phyloP scores from a whole-genome alignment of 2,797 vertebrate species.

The Myotis daubentonii region DNA sequence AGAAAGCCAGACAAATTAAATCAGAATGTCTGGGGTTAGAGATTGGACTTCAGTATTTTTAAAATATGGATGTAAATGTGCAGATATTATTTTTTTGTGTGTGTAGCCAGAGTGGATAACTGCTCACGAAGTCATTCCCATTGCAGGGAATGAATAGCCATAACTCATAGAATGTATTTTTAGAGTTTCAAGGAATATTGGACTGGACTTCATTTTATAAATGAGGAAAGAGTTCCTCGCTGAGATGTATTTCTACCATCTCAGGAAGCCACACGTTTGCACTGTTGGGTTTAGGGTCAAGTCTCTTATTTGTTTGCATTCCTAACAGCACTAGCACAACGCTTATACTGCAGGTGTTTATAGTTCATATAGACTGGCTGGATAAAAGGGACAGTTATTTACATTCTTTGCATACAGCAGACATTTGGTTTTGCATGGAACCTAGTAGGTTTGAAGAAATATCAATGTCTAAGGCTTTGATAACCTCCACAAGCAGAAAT shows the following conservation, averaged over 20 bases:
- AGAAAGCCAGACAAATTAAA: neutral
- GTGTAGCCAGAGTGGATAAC: neutral
- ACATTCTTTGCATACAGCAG: neutral
- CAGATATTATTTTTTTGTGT: neutral
- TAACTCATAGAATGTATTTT: neutral
- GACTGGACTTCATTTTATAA: neutral
- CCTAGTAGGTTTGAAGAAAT: slow-evolving; percentile 13
- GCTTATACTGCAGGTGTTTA: neutral
- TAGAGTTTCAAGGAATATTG: neutral
- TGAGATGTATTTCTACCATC: neutral
- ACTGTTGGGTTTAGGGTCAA: neutral
- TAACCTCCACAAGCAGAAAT: slow-evolving; percentile 95
- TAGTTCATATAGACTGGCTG: neutral
- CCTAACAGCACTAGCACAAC: neutral
- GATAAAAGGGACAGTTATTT: slow-evolving; percentile 42
- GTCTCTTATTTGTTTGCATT: neutral
- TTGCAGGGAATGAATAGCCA: neutral
- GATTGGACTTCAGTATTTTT: neutral
- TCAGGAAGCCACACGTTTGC: neutral
- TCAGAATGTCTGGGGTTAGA: neutral
- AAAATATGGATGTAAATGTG: neutral
- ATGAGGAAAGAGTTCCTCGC: neutral
- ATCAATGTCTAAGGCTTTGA: slow-evolving; percentile 42
- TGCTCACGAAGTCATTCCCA: neutral
- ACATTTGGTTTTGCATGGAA: neutral